Conservation (phyloP, 2,888 invertebrate genomes). For the Tipula helvola region DNA sequence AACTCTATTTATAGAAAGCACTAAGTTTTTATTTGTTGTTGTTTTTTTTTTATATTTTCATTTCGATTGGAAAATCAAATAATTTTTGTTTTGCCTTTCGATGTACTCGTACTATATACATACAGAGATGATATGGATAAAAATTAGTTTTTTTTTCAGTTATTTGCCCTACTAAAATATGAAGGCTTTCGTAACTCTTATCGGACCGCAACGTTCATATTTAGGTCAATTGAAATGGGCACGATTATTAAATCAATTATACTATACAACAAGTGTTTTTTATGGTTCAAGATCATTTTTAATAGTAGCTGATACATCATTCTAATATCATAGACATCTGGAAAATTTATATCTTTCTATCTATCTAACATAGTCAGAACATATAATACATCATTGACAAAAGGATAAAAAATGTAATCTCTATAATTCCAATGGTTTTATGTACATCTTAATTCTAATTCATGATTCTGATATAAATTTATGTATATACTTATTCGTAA, state of each 20-base stretch:
- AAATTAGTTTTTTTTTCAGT: not conserved
- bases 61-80: not conserved
- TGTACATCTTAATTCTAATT: not conserved
- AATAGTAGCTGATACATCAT: not conserved
- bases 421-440: not conserved
- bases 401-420: not conserved
- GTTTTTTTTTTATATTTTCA: not conserved
- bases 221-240: not conserved
- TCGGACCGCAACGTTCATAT: not conserved
- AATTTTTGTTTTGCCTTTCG: not conserved
- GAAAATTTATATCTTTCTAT: not conserved
- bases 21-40: not conserved
- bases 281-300: not conserved
- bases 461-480: not conserved
- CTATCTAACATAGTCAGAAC: not conserved
- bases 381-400: not conserved
- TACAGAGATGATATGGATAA: not conserved
- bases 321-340: not conserved
- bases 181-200: not conserved
- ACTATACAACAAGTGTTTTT: not conserved
- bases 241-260: not conserved
- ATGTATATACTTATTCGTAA: not conserved
- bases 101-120: not conserved
- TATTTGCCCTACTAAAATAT: not conserved
- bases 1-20: not conserved